Percentiles rank a stretch among this genome's conserved stretches.
Evolutionary conservation across 2,113 vertebrate genomes (phyloP).

Genomic region (Sialia sialis): DNA sequence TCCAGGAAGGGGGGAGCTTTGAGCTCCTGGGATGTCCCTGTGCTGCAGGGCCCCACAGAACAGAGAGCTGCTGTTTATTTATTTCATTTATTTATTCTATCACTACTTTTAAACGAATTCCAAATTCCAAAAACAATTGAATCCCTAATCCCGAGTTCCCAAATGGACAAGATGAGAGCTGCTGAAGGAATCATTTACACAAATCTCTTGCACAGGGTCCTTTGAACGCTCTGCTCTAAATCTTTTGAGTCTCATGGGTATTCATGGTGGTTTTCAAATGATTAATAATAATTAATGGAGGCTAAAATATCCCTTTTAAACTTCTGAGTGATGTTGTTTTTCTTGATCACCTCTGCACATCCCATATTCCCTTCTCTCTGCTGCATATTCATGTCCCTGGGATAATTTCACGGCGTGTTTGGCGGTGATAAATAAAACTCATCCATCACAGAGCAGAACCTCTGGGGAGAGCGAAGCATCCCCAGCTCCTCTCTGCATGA

Average conservation of each 20-base stretch:
- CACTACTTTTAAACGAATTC: neutral
- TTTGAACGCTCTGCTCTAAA: constrained; percentile 27
- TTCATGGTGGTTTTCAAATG: constrained; percentile 44
- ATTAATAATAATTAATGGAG: constrained; percentile 56
- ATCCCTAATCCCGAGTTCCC: neutral
- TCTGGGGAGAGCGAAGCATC: constrained; percentile 4
- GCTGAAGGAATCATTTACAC: constrained; percentile 18
- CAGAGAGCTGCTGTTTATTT: neutral
- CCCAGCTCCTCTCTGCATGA: neutral
- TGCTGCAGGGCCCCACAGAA: neutral
- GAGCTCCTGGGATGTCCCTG: neutral
- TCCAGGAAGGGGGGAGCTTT: neutral
- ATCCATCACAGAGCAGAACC: constrained; percentile 27
- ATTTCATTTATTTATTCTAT: neutral
- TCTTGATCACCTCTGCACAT: constrained; percentile 38
- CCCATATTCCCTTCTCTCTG: constrained; percentile 26
- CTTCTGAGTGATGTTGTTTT: constrained; percentile 46
- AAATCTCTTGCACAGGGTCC: neutral
- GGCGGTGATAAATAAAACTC: constrained; percentile 62
- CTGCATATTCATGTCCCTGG: constrained; percentile 49
- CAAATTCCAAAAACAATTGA: rapidly evolving
- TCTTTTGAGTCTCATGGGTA: constrained; percentile 50
- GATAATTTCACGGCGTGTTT: constrained; percentile 42
- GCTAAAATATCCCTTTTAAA: constrained; percentile 53
- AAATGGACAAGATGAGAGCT: neutral